Conservation (phyloP, 2,888 invertebrate genomes). For the Sinodicranocentrus sp. region DNA sequence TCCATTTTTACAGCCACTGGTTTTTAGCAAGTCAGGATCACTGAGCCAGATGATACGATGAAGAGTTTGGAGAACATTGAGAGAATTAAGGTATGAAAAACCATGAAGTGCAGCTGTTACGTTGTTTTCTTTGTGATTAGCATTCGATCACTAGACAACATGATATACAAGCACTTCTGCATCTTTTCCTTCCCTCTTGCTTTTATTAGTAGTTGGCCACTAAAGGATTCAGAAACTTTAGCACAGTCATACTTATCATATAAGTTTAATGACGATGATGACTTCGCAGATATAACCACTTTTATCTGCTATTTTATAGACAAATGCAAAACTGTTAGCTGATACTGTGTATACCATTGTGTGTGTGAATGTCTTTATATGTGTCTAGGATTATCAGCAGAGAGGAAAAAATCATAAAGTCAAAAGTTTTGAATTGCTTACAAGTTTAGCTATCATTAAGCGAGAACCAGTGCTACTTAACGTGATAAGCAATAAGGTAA, state of each 20-base stretch:
- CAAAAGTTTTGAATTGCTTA: constrained; percentile 6
- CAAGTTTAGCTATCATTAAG: background rate
- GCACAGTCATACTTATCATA: background rate
- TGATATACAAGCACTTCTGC: no score
- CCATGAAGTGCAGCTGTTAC: constrained; percentile 41
- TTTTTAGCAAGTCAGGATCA: constrained; percentile 35
- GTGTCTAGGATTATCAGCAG: no score
- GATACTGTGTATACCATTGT: no score
- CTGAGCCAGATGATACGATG: constrained; percentile 37
- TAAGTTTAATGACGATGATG: background rate
- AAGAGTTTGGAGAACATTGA: background rate
- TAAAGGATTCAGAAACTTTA: background rate
- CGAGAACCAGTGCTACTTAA: background rate
- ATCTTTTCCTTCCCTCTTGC: no score
- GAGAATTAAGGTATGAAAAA: constrained; percentile 5
- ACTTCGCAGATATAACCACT: background rate
- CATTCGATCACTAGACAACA: background rate
- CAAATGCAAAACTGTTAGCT: no score
- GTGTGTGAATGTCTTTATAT: no score
- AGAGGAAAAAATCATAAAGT: background rate
- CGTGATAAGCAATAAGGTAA: constrained; percentile 17
- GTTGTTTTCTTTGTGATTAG: constrained; percentile 10
- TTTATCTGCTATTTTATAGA: no score
- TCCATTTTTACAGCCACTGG: constrained; percentile 25
- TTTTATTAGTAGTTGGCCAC: no score